Conservation (phyloP, 2,888 invertebrate genomes). For the Noctua pronuba region DNA sequence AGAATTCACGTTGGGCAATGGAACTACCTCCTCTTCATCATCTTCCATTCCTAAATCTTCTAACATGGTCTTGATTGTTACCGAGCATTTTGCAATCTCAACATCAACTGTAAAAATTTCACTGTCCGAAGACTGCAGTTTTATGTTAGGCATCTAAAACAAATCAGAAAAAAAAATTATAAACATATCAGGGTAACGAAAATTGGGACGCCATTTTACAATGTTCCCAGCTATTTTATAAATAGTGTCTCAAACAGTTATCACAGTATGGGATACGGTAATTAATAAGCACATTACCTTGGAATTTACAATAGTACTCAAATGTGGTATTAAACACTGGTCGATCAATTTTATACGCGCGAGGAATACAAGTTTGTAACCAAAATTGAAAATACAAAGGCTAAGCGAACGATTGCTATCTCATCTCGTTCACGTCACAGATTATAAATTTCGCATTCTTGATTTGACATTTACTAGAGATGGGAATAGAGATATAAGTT, state of each 20-base stretch:
- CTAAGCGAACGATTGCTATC: slow-evolving; percentile 43
- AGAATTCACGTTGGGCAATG: slow-evolving; percentile 99
- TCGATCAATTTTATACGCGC: slow-evolving; percentile 47
- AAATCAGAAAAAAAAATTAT: slow-evolving; percentile 55
- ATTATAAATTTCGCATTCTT: slow-evolving; percentile 19
- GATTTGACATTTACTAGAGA: slow-evolving; percentile 34
- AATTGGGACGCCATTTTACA: slow-evolving; percentile 66
- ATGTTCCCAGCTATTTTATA: slow-evolving; percentile 56
- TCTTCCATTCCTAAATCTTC: slow-evolving; percentile 98
- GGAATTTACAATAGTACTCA: slow-evolving; percentile 28
- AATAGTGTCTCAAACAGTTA: slow-evolving; percentile 51
- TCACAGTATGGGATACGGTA: background rate
- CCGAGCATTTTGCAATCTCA: slow-evolving; percentile 99
- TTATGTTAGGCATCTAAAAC: slow-evolving; percentile 97
- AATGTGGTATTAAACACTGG: slow-evolving; percentile 20
- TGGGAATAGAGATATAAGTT: background rate
- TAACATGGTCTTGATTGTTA: slow-evolving; percentile 99
- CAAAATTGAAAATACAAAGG: slow-evolving; percentile 50
- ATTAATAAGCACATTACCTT: slow-evolving; percentile 40
- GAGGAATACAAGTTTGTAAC: slow-evolving; percentile 35
- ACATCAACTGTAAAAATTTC: slow-evolving; percentile 99
- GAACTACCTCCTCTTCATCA: slow-evolving; percentile 98
- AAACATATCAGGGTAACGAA: slow-evolving; percentile 45
- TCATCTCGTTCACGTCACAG: slow-evolving; percentile 51
- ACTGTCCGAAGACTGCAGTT: slow-evolving; percentile 98